Evolutionary conservation across 2,113 vertebrate genomes (phyloP).

Genomic region (Trogon surrucura): DNA sequence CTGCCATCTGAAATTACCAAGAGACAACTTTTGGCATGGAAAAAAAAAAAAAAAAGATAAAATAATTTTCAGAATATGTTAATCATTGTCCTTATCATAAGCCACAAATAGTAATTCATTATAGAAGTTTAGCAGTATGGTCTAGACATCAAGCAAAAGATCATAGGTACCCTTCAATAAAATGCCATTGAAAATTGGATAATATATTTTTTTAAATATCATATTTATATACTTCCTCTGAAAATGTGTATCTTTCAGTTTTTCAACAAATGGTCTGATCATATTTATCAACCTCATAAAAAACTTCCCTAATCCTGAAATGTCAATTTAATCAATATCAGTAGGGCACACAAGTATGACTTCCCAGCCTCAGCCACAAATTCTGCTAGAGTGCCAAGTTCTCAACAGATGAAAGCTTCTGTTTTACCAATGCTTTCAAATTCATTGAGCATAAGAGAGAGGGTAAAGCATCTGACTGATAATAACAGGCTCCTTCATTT

Average conservation of each 20-base stretch:
- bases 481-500: neutral
- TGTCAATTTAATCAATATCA: slow-evolving; percentile 1
- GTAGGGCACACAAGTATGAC: neutral
- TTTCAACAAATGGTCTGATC: neutral
- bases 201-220: neutral
- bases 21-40: neutral
- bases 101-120: neutral
- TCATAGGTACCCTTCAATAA: neutral
- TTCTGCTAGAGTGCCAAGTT: neutral
- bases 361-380: neutral
- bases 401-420: neutral
- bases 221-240: neutral
- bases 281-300: neutral
- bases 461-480: neutral
- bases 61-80: neutral
- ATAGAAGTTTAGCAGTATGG: neutral
- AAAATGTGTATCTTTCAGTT: neutral
- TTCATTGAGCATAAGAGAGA: neutral
- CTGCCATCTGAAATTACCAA: neutral
- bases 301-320: neutral
- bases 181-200: neutral
- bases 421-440: slow-evolving; percentile 12
- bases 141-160: neutral
- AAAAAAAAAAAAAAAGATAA: neutral
- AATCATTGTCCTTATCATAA: neutral